Percentiles rank a stretch among this genome's conserved stretches.
Conservation (phyloP, 2,888 invertebrate species). For the Drosophila meridiana region DNA sequence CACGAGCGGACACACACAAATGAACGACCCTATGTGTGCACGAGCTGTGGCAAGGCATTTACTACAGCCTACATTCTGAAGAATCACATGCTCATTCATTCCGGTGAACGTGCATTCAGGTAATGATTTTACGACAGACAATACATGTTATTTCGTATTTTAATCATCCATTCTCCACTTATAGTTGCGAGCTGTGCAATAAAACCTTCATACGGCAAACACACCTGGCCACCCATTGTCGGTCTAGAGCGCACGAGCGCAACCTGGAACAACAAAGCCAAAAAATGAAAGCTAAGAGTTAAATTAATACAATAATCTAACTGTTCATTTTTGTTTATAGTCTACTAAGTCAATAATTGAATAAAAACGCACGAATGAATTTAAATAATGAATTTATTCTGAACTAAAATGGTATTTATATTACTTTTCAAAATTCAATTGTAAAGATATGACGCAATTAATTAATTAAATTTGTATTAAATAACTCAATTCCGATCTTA, state of each 20-base stretch:
- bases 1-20: conserved; percentile 78
- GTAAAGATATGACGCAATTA: neutral
- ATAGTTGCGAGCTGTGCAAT: conserved; percentile 58
- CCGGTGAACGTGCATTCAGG: conserved; percentile 71
- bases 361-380: neutral
- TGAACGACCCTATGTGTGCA: conserved; percentile 73
- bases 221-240: conserved; percentile 55
- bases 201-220: conserved; percentile 62
- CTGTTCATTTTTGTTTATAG: neutral
- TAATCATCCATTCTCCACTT: neutral
- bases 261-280: conserved; percentile 42
- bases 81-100: conserved; percentile 71
- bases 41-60: conserved; percentile 75
- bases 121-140: neutral
- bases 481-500: neutral
- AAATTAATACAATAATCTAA: neutral
- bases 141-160: neutral
- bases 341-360: neutral
- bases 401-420: neutral
- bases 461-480: neutral
- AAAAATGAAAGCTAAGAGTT: conserved; percentile 14
- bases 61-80: conserved; percentile 71
- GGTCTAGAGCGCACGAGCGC: conserved; percentile 60
- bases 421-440: too few species aligned
- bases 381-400: neutral